Conservation (phyloP, 2,888 invertebrate species). For the Julus scandinavius region DNA sequence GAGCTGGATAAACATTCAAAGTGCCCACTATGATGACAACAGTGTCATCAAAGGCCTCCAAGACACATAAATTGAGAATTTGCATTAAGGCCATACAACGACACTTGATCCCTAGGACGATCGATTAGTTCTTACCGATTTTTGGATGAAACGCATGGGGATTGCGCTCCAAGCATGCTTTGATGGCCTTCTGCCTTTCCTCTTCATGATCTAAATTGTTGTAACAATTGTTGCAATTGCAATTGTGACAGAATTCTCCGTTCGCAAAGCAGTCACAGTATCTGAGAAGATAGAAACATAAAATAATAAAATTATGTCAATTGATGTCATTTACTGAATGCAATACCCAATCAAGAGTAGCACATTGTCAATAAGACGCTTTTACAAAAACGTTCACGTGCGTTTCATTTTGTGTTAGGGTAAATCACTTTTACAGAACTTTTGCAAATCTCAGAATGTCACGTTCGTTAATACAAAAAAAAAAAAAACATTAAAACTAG, state of each 20-base stretch:
- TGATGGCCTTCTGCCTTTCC: constrained; percentile 91
- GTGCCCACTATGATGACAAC: no score
- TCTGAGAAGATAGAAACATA: constrained; percentile 64
- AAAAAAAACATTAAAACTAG: no score
- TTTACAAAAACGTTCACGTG: no score
- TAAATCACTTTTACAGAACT: no score
- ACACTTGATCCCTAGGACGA: not conserved
- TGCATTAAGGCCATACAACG: no score
- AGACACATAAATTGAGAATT: no score
- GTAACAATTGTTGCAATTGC: constrained; percentile 97
- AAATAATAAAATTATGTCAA: constrained; percentile 20
- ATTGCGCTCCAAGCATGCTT: constrained; percentile 94
- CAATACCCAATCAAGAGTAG: not conserved
- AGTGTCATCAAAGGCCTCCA: no score
- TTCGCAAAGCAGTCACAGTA: constrained; percentile 99
- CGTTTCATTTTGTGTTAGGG: no score
- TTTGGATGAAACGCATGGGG: constrained; percentile 98
- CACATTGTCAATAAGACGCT: not conserved
- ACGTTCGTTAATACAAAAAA: no score
- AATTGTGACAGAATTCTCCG: constrained; percentile 97
- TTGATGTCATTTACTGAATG: not conserved
- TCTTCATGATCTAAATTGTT: constrained; percentile 97
- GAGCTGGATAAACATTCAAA: no score
- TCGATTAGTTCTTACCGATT: constrained; percentile 77
- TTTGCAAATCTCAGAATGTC: no score